phyloP scores from a whole-genome alignment of 2,888 invertebrate species.

The Leptinotarsa juncta region DNA sequence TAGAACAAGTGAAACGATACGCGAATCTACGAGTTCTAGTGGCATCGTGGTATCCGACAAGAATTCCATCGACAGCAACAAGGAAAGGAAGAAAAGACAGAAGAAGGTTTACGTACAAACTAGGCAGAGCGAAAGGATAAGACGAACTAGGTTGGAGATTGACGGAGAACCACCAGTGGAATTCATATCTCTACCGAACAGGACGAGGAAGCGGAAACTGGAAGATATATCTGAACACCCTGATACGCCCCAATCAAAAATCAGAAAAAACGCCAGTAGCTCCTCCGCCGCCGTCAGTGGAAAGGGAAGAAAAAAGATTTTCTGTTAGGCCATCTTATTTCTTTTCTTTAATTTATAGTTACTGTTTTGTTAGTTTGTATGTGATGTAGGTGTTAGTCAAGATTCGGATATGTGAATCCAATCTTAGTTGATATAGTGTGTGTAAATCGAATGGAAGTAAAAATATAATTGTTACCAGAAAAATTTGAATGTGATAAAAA shows the following conservation, averaged over 20 bases:
- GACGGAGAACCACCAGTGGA: constrained; percentile 56
- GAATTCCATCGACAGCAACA: constrained; percentile 49
- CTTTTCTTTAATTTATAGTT: constrained; percentile 28
- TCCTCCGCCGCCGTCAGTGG: constrained; percentile 23
- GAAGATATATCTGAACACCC: constrained; percentile 46
- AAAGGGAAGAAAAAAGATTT: constrained; percentile 44
- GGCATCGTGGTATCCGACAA: constrained; percentile 58
- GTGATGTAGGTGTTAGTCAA: constrained; percentile 37
- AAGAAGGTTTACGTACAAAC: constrained; percentile 57
- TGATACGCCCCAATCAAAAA: constrained; percentile 57
- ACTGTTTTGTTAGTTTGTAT: constrained; percentile 39
- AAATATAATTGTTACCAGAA: constrained; percentile 30
- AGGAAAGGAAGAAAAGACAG: constrained; percentile 43
- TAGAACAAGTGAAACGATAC: constrained; percentile 38
- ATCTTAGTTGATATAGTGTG: constrained; percentile 15
- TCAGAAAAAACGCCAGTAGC: constrained; percentile 54
- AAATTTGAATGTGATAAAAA: constrained; percentile 44
- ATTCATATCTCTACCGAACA: constrained; percentile 48
- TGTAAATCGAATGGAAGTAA: background rate
- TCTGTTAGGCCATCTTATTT: constrained; percentile 34
- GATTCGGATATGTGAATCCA: constrained; percentile 32
- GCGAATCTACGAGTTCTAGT: constrained; percentile 58
- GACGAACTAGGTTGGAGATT: constrained; percentile 58
- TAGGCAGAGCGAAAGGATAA: constrained; percentile 63
- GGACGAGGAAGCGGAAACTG: constrained; percentile 54